Evolutionary conservation across 2,888 invertebrate genomes (phyloP).

Genomic region (Eupithecia subfuscata): DNA sequence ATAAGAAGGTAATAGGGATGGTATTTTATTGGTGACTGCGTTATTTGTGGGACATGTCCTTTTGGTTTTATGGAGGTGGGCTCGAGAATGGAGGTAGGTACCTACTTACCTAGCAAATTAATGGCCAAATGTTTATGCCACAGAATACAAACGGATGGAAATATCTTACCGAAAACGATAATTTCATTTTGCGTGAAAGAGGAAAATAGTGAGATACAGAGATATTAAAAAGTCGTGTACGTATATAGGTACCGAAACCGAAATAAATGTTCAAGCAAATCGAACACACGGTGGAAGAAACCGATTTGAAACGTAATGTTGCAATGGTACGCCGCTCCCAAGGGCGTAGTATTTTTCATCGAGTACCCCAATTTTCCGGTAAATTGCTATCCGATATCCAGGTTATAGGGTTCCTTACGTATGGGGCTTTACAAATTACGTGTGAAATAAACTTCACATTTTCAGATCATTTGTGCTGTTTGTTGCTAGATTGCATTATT

Average conservation of each 20-base stretch:
- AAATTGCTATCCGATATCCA: slow-evolving; percentile 78
- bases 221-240: background rate
- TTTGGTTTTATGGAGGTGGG: slow-evolving; percentile 4
- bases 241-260: background rate
- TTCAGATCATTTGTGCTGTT: background rate
- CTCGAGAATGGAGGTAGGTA: background rate
- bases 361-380: slow-evolving; percentile 61
- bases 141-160: background rate
- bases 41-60: background rate
- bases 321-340: slow-evolving; percentile 47
- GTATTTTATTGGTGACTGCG: slow-evolving; percentile 20
- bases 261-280: background rate
- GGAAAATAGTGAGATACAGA: background rate
- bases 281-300: slow-evolving; percentile 11
- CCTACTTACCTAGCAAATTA: background rate
- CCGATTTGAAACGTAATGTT: slow-evolving; percentile 17
- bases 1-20: slow-evolving; percentile 18
- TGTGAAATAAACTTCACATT: slow-evolving; percentile 28
- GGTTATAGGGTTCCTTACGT: slow-evolving; percentile 50
- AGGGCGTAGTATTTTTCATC: slow-evolving; percentile 71
- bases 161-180: background rate
- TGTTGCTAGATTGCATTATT: background rate
- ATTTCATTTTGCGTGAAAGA: background rate
- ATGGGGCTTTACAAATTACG: slow-evolving; percentile 33
- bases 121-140: background rate